These are phyloP conservation scores for Atherinomorus stipes DNA, from an alignment of 2,113 vertebrate genomes.

Conservation along the genomic window DNA sequence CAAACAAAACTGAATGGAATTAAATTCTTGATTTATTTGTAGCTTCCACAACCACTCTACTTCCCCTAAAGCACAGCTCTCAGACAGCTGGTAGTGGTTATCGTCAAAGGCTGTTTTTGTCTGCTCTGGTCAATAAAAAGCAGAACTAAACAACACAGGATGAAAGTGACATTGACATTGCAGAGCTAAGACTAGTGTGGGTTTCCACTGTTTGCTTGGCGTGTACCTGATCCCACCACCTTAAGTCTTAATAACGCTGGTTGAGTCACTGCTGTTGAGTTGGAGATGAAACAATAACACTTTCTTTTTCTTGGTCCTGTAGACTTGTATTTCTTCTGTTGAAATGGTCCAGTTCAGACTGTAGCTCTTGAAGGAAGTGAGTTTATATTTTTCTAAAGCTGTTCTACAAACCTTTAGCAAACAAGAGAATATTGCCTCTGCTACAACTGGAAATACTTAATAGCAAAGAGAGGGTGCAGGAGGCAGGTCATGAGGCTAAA, in stretches of 20 bases:
- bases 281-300: constrained; percentile 25
- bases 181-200: not conserved
- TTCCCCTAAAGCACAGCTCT: no score
- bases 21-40: no score
- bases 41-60: no score
- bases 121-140: not conserved
- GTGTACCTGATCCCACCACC: not conserved
- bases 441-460: no score
- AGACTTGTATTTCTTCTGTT: not conserved
- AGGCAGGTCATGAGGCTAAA: not conserved
- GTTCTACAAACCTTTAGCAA: no score
- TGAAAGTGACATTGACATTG: not conserved
- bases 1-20: no score
- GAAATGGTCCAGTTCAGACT: not conserved
- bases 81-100: no score
- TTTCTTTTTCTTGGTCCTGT: not conserved
- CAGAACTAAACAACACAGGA: not conserved
- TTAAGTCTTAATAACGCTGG: not conserved
- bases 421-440: no score
- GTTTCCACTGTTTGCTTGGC: constrained; percentile 22
- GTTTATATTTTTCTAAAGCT: no score
- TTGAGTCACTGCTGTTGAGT: not conserved
- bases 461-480: no score
- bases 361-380: not conserved
- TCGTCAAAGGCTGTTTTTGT: not conserved